Evolutionary conservation across 2,888 invertebrate species (phyloP).

Genomic region (Andrena haemorrhoa): DNA sequence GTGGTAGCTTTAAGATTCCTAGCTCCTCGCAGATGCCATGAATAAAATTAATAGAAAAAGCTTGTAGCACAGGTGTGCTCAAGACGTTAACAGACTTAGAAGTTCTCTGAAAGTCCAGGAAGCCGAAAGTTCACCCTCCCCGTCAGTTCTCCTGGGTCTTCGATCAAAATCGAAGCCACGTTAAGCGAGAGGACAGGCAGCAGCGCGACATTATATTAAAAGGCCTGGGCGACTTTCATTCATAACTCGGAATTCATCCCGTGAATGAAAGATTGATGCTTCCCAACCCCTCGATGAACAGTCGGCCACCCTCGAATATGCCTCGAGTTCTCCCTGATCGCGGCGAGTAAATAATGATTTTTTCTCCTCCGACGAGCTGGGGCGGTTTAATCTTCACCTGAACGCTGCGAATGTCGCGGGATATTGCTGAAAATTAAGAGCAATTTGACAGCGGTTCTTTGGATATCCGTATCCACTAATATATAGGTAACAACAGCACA

Average conservation of each 20-base stretch:
- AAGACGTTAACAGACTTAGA: not conserved
- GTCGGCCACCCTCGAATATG: slow-evolving; percentile 50
- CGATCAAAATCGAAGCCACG: slow-evolving; percentile 79
- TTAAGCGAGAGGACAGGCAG: slow-evolving; percentile 69
- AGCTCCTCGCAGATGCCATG: too few relatives aligned
- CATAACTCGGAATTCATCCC: slow-evolving; percentile 74
- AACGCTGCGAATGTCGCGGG: too few relatives aligned
- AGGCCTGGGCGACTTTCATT: slow-evolving; percentile 72
- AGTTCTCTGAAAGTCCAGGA: slow-evolving; percentile 11
- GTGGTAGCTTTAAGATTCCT: too few relatives aligned
- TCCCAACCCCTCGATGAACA: slow-evolving; percentile 49
- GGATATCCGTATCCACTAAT: too few relatives aligned
- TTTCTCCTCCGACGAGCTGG: slow-evolving; percentile 29
- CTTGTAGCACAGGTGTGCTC: not conserved
- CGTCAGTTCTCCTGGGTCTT: slow-evolving; percentile 56
- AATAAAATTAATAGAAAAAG: not conserved
- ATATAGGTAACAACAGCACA: too few relatives aligned
- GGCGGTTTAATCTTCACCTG: slow-evolving; percentile 14
- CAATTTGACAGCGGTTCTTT: too few relatives aligned
- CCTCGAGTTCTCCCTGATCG: slow-evolving; percentile 37
- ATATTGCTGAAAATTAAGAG: too few relatives aligned
- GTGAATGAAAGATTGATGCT: slow-evolving; percentile 79
- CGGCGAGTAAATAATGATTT: slow-evolving; percentile 61
- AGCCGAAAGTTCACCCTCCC: not conserved
- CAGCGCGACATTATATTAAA: slow-evolving; percentile 71